Evolutionary conservation across 2,113 vertebrate species (phyloP), one percentile per base, ranked within the genome.

Genomic region (Dendropsophus ebraccatus): DNA sequence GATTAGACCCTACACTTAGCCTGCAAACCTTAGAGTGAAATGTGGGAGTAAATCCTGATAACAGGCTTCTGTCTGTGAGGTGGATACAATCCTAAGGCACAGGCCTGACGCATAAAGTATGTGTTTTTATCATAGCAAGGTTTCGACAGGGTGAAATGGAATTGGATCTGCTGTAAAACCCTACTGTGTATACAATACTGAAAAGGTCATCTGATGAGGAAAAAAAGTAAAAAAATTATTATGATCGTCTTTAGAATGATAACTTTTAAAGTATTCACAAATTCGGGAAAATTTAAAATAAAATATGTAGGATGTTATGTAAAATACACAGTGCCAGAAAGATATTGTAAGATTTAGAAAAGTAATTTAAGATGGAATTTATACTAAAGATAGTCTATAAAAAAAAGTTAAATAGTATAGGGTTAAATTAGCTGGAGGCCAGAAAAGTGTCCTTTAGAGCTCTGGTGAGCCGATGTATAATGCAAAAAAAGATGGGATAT

Each of bases 41-140:
- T 88, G 90, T 90, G 90, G 91, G 92, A 93, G 92, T 92, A 86
- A 88, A 91, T 90, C 89, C 88, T 89, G 90, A 91, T 91, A 91
- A 87, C 88, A 89, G 83, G 88, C 81, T 58, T 92, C 90, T 91
- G 87, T 90, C 89, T 93, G 87, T 90, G 91, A 84, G 90, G 90
- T 85, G 90, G 88, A 91, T 32, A 50, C 41, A 74, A 49, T 49
- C 37, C 41, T 60, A 58, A 52, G 17, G 54, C 35, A 45, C 35
- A 23, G 54, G 17, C 76, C 5, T 19, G 23, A 56, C 17, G 16
- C 4, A 45, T 0, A 82, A 50, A 50, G 47, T 35, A 54, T 50
- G 17, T 8, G 45, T 30, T 75, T 5, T 75, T 28, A 75, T 75
- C 19, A 75, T 32, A 25, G 28, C 41, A 47, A 49, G 41, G 37